Evolutionary conservation across 2,797 vertebrate species (phyloP), one percentile per base, ranked within the genome.

Genomic region (Luscinia luscinia): DNA sequence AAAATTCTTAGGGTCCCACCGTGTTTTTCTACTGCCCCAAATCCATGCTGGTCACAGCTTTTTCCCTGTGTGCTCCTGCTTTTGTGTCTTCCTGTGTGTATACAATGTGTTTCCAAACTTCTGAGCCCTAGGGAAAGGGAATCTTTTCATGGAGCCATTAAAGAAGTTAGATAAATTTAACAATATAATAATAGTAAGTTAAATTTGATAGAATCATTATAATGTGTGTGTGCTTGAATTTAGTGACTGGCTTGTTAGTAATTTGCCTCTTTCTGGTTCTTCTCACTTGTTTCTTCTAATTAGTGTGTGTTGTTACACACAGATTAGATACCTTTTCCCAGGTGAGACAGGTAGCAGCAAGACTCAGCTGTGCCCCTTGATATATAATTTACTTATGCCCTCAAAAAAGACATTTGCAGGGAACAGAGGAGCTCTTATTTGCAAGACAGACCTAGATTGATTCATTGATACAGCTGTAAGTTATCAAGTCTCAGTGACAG

Each of bases 381-480:
- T 23, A 46, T 41, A 68, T 61, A 10, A n/a, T 41, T 73, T 73
- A 52, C n/a, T 92, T 84, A 19, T 32, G 34, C 34, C 22, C 20
- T 8, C 6, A 48, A 10, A 48, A 59, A 78, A 38, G 43, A 32
- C 7, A 79, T 41, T 57, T 70, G 49, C 9, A 34, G 40, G 40
- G 15, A 84, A 21, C 7, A 74, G 48, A 78, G 34, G 17, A 57
- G 27, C 16, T 80, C 19, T 80, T 84, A 57, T 76, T 41, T 85
- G 19, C 28, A 49, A 34, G 70, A 36, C 21, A 62, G 36, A 52
- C 40, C 14, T 54, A 90, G 54, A 92, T 74, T 59, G 74, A 19
- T 51, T 94, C 58, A 19, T 30, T 85, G 5, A 58, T 85, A 75
- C 40, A 95, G 38, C 24, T 97, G 38, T 97, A 97, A 91, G 79